phyloP scores from a whole-genome alignment of 1,140 invertebrate genomes.

The Tetramorium alpestre region DNA sequence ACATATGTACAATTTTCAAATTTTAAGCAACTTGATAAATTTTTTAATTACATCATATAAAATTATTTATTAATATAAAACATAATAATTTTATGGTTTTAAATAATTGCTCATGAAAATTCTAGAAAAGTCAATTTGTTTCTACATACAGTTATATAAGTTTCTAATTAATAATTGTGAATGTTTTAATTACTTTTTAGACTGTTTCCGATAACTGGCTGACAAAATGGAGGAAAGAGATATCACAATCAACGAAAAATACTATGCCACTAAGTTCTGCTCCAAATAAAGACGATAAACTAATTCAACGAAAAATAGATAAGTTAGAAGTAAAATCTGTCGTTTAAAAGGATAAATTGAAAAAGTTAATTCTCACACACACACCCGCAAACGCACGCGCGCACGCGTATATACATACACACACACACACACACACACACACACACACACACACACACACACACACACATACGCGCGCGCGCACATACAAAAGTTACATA shows the following conservation, averaged over 20 bases:
- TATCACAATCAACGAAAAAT: neutral
- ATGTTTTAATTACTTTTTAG: constrained; percentile 22
- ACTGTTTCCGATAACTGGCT: constrained; percentile 56
- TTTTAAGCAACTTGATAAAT: no score
- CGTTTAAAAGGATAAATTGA: neutral
- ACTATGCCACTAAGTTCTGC: neutral
- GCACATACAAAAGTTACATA: no score
- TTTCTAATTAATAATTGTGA: neutral
- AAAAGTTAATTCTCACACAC: no score
- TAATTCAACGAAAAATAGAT: constrained; percentile 18
- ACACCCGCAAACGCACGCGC: no score
- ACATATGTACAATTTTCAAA: no score
- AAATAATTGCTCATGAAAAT: neutral
- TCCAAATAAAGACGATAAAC: neutral
- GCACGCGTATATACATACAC: no score
- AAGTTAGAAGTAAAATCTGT: neutral
- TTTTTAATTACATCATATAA: neutral
- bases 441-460: no score
- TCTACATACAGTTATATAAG: neutral
- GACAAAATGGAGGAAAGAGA: constrained; percentile 63
- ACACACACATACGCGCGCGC: no score
- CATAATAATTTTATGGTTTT: neutral
- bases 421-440: no score
- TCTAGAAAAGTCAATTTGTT: neutral
- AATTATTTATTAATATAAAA: neutral